phyloP scores from a whole-genome alignment of 2,888 invertebrate species.

The Marronus borbonicus region DNA sequence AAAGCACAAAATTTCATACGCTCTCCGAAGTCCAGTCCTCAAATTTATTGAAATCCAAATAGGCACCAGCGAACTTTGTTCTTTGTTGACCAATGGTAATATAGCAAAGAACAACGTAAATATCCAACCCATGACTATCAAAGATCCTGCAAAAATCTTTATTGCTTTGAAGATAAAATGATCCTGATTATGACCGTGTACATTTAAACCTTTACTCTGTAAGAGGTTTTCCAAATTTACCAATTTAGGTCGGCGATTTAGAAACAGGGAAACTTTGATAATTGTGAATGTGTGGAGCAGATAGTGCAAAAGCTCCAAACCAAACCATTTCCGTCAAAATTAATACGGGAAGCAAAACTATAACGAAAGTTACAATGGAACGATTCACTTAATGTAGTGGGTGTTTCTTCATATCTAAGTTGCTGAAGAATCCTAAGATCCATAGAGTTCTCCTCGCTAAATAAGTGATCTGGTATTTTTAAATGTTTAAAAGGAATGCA shows the following conservation, averaged over 20 bases:
- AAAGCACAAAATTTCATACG: no score
- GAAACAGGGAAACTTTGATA: neutral
- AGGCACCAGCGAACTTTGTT: neutral
- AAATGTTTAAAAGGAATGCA: neutral
- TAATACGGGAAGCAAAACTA: neutral
- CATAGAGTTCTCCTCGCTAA: no score
- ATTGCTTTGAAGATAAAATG: conserved; percentile 7
- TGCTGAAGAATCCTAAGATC: neutral
- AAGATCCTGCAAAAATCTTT: neutral
- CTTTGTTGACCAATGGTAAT: neutral
- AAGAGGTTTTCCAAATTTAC: neutral
- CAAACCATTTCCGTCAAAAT: neutral
- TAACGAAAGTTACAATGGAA: neutral
- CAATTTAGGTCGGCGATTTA: neutral
- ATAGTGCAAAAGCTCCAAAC: conserved; percentile 3
- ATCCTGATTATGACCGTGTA: neutral
- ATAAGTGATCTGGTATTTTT: no score
- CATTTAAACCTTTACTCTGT: neutral
- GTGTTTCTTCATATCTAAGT: neutral
- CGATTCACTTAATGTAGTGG: neutral
- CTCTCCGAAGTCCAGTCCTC: no score
- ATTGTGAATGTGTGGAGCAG: neutral
- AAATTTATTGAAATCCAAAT: neutral
- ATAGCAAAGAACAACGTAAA: neutral
- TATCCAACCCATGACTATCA: neutral